These are phyloP conservation scores for Allobates femoralis DNA, from an alignment of 2,797 vertebrate genomes.

Conservation along the genomic window DNA sequence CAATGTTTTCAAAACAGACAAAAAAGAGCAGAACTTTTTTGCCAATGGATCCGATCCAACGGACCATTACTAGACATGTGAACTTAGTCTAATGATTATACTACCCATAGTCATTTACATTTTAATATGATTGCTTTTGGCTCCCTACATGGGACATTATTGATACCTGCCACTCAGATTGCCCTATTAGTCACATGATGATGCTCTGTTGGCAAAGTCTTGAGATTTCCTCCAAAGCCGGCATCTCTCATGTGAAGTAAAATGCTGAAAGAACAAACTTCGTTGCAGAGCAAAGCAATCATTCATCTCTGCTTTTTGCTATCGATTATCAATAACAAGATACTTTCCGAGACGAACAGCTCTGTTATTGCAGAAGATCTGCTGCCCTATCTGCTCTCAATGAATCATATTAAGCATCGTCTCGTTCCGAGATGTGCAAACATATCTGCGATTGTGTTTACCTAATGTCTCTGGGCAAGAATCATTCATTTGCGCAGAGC, in stretches of 20 bases:
- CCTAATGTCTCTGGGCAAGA: slow-evolving; percentile 46
- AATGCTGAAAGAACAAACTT: slow-evolving; percentile 62
- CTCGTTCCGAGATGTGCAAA: slow-evolving; percentile 72
- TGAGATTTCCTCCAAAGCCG: not conserved
- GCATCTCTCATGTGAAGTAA: slow-evolving; percentile 47
- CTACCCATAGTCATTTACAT: no score
- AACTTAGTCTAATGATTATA: no score
- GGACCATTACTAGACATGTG: no score
- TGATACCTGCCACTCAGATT: not conserved
- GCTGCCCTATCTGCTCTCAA: slow-evolving; percentile 74
- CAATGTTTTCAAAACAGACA: no score
- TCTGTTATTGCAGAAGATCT: slow-evolving; percentile 75
- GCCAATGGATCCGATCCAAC: no score
- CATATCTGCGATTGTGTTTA: slow-evolving; percentile 71
- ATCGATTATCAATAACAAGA: slow-evolving; percentile 85
- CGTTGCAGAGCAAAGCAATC: slow-evolving; percentile 77
- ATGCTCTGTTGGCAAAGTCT: slow-evolving; percentile 1
- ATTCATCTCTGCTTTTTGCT: slow-evolving; percentile 76
- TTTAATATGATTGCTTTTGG: not conserved
- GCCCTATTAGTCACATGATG: not conserved
- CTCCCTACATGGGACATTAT: not conserved
- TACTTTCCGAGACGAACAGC: slow-evolving; percentile 82
- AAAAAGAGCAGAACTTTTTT: no score
- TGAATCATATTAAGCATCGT: slow-evolving; percentile 74
- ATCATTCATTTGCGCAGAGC: slow-evolving; percentile 29